These are phyloP conservation scores for Drosophila watanabei DNA, from an alignment of 1,140 invertebrate species.

Conservation along the genomic window DNA sequence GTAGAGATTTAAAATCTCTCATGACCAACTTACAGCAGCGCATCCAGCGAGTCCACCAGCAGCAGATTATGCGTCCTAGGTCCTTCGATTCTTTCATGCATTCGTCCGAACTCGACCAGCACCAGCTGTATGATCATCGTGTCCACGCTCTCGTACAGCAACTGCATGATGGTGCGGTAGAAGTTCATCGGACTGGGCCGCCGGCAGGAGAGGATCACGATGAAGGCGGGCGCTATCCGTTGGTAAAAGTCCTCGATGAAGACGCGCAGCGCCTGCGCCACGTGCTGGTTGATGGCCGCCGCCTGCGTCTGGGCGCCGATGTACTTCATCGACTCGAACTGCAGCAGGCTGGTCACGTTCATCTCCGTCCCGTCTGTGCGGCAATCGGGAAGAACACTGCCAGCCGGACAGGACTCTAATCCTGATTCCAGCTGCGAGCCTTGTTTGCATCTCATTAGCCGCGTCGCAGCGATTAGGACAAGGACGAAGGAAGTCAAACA, in stretches of 20 bases:
- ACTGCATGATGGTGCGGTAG: constrained; percentile 63
- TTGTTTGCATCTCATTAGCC: constrained; percentile 51
- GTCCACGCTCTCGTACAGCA: constrained; percentile 67
- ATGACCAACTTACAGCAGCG: constrained; percentile 44
- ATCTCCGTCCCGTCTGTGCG: constrained; percentile 21
- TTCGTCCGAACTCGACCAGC: constrained; percentile 30
- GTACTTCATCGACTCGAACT: constrained; percentile 62
- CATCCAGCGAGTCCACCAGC: constrained; percentile 61
- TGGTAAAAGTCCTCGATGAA: constrained; percentile 68
- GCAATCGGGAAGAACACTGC: constrained; percentile 16
- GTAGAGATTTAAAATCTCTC: not conserved
- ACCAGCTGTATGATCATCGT: constrained; percentile 63
- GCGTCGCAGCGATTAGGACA: constrained; percentile 10
- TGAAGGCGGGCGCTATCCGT: constrained; percentile 54
- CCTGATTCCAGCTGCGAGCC: too few relatives aligned
- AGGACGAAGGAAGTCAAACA: constrained; percentile 33
- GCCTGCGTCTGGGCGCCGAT: constrained; percentile 58
- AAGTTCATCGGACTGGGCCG: constrained; percentile 62
- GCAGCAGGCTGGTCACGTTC: constrained; percentile 63
- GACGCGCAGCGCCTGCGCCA: constrained; percentile 50
- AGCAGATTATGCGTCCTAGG: constrained; percentile 55
- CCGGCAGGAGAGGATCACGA: constrained; percentile 62
- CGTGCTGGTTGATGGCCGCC: constrained; percentile 53
- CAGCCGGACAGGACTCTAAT: not conserved
- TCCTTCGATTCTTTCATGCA: constrained; percentile 24